Evolutionary conservation across 2,113 vertebrate species (phyloP).

Genomic region (Colius striatus): DNA sequence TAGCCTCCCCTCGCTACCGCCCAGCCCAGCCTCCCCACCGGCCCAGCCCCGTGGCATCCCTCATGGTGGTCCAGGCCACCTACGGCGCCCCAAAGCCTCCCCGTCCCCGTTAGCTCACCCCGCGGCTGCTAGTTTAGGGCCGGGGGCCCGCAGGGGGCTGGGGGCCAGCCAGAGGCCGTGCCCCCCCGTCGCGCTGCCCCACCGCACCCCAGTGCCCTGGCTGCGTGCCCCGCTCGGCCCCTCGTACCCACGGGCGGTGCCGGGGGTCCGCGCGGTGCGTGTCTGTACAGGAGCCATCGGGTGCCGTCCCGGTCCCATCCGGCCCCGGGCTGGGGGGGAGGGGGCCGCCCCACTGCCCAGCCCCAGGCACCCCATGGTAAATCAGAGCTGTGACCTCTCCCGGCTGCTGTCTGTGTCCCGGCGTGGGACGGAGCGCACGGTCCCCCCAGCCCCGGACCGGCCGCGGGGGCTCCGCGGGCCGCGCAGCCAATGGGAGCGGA

Average conservation of each 20-base stretch:
- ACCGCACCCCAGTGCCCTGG: not conserved
- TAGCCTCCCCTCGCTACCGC: not conserved
- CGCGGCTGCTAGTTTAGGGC: not conserved
- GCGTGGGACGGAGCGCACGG: not conserved
- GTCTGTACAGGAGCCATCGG: not conserved
- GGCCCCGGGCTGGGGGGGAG: not conserved
- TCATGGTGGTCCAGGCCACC: too few relatives aligned
- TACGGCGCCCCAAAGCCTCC: fast-evolving
- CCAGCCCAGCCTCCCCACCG: not conserved
- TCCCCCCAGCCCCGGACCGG: too few relatives aligned
- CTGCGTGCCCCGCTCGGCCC: not conserved
- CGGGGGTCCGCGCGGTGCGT: not conserved
- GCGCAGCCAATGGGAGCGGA: too few relatives aligned
- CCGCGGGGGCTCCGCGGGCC: too few relatives aligned
- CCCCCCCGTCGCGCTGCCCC: not conserved
- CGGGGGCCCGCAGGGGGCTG: not conserved
- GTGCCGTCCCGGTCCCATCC: too few relatives aligned
- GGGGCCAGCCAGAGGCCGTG: not conserved
- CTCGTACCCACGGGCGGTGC: too few relatives aligned
- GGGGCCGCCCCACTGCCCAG: not conserved
- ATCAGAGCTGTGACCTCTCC: conserved; percentile 55
- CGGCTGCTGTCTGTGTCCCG: conserved; percentile 36
- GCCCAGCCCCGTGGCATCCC: not conserved
- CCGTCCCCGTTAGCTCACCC: not conserved
- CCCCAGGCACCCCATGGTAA: conserved; percentile 24